Evolutionary conservation across 2,797 vertebrate species (phyloP).

Genomic region (Acropternis orthonyx): DNA sequence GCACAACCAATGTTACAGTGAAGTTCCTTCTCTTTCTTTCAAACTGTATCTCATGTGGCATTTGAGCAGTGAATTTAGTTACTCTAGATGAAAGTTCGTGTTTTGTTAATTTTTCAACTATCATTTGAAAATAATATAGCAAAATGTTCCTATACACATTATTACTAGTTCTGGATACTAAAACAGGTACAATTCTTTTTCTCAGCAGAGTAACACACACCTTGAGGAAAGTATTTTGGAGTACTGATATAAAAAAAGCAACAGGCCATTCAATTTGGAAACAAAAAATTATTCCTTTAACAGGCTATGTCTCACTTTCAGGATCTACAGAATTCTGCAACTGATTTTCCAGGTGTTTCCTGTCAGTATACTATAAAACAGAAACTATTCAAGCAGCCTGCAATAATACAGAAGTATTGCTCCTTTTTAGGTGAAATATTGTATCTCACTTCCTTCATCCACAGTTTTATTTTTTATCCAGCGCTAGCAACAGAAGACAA

Average conservation of each 20-base stretch:
- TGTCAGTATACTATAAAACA: background rate
- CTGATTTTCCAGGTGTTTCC: slow-evolving; percentile 48
- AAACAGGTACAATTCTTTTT: background rate
- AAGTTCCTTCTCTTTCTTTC: background rate
- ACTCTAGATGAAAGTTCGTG: background rate
- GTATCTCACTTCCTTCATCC: background rate
- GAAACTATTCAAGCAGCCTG: background rate
- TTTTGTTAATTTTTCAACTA: background rate
- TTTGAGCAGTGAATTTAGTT: background rate
- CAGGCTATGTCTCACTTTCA: background rate
- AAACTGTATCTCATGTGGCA: background rate
- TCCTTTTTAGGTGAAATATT: background rate
- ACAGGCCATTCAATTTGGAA: background rate
- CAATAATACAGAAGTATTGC: background rate
- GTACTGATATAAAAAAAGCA: background rate
- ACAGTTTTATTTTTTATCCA: background rate
- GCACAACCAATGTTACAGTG: background rate
- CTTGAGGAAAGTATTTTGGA: background rate
- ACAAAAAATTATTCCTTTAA: background rate
- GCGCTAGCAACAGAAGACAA: background rate
- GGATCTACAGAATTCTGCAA: background rate
- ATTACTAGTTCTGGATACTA: background rate
- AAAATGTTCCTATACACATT: background rate
- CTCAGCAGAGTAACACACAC: background rate
- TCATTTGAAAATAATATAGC: background rate